Evolutionary conservation across 2,888 invertebrate species (phyloP).

Genomic region (Yponomeuta sedellus): DNA sequence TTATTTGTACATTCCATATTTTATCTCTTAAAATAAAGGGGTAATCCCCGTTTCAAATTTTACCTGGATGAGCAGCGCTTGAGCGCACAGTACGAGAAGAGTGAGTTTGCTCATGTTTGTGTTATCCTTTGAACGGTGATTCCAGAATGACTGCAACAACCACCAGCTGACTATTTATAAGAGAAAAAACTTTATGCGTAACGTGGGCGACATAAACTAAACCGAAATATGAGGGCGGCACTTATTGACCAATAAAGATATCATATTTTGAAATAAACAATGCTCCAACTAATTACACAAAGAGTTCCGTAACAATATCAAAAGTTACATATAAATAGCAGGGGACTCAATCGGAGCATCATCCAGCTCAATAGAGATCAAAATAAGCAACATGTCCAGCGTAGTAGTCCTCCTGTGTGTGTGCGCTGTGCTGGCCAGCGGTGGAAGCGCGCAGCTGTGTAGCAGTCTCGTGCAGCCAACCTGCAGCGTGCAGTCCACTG

Average conservation of each 20-base stretch:
- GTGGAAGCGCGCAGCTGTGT: neutral
- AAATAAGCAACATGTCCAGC: neutral
- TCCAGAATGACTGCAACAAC: neutral
- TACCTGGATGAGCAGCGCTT: constrained; percentile 6
- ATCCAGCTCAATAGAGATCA: neutral
- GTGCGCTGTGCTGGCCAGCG: neutral
- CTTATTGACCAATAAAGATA: neutral
- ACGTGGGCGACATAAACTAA: neutral
- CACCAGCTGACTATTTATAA: neutral
- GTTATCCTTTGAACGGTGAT: neutral
- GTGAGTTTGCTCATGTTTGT: constrained; percentile 5
- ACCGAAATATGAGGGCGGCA: neutral
- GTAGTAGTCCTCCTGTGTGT: neutral
- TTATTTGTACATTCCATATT: too few species aligned
- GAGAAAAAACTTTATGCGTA: neutral
- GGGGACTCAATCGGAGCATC: neutral
- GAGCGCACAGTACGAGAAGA: neutral
- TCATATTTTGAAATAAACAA: neutral
- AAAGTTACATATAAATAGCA: neutral
- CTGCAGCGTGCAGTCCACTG: neutral
- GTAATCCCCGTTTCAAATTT: too few species aligned
- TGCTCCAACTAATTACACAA: neutral
- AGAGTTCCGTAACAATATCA: neutral
- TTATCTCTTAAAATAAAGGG: too few species aligned
- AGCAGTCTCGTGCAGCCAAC: neutral